Evolutionary conservation across 1,140 invertebrate species (phyloP).

Genomic region (Anthonomus grandis): DNA sequence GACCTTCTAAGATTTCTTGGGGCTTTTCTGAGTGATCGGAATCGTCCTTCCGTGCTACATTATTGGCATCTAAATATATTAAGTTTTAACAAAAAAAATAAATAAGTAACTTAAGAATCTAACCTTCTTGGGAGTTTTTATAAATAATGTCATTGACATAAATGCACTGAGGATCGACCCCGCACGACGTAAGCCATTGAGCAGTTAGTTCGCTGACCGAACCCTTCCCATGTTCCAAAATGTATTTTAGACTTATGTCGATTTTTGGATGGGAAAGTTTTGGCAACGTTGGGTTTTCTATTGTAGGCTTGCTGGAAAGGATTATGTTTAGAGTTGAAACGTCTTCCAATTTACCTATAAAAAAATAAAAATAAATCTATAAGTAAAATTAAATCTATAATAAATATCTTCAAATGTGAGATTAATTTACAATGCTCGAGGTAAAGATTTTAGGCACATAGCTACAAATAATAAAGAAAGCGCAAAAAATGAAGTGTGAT

Average conservation of each 20-base stretch:
- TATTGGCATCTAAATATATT: background rate
- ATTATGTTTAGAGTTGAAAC: slow-evolving; percentile 73
- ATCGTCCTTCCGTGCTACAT: slow-evolving; percentile 23
- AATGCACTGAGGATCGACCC: slow-evolving; percentile 59
- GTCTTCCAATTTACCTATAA: slow-evolving; percentile 81
- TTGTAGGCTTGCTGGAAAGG: slow-evolving; percentile 55
- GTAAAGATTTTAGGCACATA: no score
- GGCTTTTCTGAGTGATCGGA: background rate
- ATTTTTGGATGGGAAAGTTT: slow-evolving; percentile 58
- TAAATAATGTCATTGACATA: slow-evolving; percentile 37
- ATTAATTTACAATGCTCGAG: no score
- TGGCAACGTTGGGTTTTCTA: slow-evolving; percentile 47
- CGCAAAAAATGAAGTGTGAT: no score
- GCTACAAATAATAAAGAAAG: no score
- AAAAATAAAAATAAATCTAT: no score
- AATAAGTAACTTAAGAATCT: background rate
- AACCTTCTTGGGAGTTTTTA: slow-evolving; percentile 20
- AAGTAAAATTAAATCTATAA: no score
- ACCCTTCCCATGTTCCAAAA: slow-evolving; percentile 78
- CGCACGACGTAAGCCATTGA: slow-evolving; percentile 71
- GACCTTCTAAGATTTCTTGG: slow-evolving; percentile 19
- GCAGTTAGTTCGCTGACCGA: slow-evolving; percentile 79
- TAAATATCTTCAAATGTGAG: no score
- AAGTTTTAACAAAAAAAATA: background rate
- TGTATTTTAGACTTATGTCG: slow-evolving; percentile 68